Base-by-base conservation (phyloP, 1,140 invertebrate genomes). In the Onthophagus taurus region DNA sequence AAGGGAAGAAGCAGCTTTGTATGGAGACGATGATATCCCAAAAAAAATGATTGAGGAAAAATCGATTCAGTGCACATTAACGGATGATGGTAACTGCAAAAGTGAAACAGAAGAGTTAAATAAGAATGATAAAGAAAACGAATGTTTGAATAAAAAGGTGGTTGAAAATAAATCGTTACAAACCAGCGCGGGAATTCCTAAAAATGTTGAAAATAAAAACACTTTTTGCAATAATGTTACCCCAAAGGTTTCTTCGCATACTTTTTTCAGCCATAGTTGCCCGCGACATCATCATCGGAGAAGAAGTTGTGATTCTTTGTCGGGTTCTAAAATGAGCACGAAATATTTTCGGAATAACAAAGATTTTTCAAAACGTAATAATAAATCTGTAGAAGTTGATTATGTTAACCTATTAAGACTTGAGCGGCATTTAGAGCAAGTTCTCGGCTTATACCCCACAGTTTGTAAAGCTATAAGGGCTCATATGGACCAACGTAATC, bases 391-490 rank as follows among this genome's bases (percentile, higher is more conserved):
- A n/a, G 38, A 41, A 29, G 2, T 13, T 8, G 38, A 41, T 29
- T 41, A 41, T 13, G 14, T 29, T 6, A 41, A 41, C 17, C 14
- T 41, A 11, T 11, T 41, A 6, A 41, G 29, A 14, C 18, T 41
- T 14, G 38, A 41, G 17, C 21, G 38, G 1, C 38, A 41, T 29
- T 24, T 41, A 13, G 38, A 24, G 14, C 21, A 30, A 17, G 38
- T 41, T 16, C 9, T 41, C 4, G 38, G 38, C 9, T 17, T 41
- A 2, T 41, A 41, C 29, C 38, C 38, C 4, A 16, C 19, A 5
- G 29, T 41, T 17, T 41, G 21, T 14, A 41, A 41, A 41, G 38
- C 38, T 12, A 41, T 41, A n/a, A 13, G 38, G 14, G 21, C 38
- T 1, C 38, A 41, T 26, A 41, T 41, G 5, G 38, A 41, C 23